Conservation (phyloP, 2,113 vertebrate genomes). For the Sinocyclocheilus grahami region DNA sequence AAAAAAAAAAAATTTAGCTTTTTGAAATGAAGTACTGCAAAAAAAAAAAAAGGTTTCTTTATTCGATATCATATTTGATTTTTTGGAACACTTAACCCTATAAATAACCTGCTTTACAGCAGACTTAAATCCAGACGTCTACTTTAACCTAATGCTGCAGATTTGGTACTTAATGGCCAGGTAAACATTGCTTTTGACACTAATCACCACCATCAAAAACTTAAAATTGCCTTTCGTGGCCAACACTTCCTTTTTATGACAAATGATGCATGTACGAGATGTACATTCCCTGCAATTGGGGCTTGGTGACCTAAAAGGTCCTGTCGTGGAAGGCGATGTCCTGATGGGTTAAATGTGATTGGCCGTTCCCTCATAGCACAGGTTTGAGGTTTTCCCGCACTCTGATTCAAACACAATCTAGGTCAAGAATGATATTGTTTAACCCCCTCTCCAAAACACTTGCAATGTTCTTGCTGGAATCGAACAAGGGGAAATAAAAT, state of each 20-base stretch:
- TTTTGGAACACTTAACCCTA: conserved; percentile 18
- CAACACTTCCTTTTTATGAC: conserved; percentile 2
- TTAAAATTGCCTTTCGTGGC: conserved; percentile 47
- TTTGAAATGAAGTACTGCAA: not conserved
- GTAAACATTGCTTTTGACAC: conserved; percentile 54
- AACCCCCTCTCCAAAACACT: conserved; percentile 29
- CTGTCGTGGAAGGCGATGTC: conserved; percentile 48
- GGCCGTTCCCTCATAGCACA: conserved; percentile 59
- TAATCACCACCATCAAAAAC: conserved; percentile 68
- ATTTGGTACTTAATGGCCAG: conserved; percentile 49
- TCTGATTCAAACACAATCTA: conserved; percentile 62
- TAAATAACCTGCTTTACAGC: conserved; percentile 51
- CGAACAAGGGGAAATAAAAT: not conserved
- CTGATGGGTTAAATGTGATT: conserved; percentile 61
- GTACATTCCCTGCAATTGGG: conserved; percentile 9
- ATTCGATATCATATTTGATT: not conserved
- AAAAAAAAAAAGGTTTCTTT: not conserved
- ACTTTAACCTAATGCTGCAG: conserved; percentile 28
- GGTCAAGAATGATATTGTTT: conserved; percentile 64
- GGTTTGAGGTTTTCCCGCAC: conserved; percentile 47
- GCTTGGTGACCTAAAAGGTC: conserved; percentile 39
- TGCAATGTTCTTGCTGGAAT: conserved; percentile 1
- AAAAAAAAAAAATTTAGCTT: not conserved
- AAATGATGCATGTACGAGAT: conserved; percentile 13
- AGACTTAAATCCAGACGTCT: conserved; percentile 34